Evolutionary conservation across 2,113 vertebrate genomes (phyloP).

Genomic region (Clarias batrachus): DNA sequence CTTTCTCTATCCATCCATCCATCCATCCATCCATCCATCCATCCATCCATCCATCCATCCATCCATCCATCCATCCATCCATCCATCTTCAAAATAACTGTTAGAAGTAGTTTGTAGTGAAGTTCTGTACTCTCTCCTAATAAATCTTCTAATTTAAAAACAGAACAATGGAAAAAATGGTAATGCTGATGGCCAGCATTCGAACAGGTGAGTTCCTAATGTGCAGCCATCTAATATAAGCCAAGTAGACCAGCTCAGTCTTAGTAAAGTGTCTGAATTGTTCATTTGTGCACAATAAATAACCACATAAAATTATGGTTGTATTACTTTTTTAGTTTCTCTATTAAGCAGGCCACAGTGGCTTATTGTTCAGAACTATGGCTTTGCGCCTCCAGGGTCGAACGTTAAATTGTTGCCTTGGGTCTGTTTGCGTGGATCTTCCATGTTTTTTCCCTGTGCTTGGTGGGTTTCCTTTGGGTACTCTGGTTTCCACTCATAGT

Average conservation of each 20-base stretch:
- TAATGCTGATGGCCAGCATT: not conserved
- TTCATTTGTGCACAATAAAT: not conserved
- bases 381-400: too few relatives aligned
- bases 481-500: too few relatives aligned
- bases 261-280: not conserved
- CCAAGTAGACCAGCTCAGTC: not conserved
- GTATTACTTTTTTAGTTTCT: not conserved
- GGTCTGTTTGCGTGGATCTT: too few relatives aligned
- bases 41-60: too few relatives aligned
- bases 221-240: not conserved
- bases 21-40: too few relatives aligned
- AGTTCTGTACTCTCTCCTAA: not conserved
- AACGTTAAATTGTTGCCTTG: too few relatives aligned
- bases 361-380: too few relatives aligned
- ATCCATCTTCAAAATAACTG: not conserved
- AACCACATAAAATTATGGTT: not conserved
- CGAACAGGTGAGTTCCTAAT: not conserved
- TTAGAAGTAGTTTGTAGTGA: not conserved
- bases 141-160: not conserved
- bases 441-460: too few relatives aligned
- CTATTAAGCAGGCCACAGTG: too few relatives aligned
- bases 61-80: too few relatives aligned
- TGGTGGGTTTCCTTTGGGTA: too few relatives aligned
- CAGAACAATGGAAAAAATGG: not conserved
- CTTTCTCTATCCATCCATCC: too few relatives aligned